These are phyloP conservation scores for Corticium candelabrum DNA, from an alignment of 37 sponge, comb jelly and placozoan species.

Conservation along the genomic window DNA sequence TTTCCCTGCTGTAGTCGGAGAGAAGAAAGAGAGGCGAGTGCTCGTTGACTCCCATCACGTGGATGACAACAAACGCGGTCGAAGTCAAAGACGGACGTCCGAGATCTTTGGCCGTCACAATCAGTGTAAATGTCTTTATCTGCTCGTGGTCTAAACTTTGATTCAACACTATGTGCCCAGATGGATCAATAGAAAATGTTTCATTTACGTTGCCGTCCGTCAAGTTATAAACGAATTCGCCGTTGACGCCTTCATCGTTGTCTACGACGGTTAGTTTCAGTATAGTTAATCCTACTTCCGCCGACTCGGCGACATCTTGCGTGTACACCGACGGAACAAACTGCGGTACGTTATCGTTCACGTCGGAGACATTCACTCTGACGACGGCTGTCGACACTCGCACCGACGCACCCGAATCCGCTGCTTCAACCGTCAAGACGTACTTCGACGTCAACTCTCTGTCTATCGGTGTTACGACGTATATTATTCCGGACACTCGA, in stretches of 20 bases:
- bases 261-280: not conserved
- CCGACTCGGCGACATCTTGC: constrained; percentile 23
- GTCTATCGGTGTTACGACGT: not conserved
- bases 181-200: not conserved
- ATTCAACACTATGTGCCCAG: not conserved
- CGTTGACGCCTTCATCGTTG: not conserved
- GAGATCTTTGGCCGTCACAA: not conserved
- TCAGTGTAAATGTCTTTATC: not conserved
- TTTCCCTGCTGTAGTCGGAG: constrained; percentile 10
- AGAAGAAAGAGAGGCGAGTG: constrained; percentile 49
- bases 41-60: constrained; percentile 15
- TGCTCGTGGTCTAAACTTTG: not conserved
- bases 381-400: not conserved
- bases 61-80: not conserved
- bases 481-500: not conserved
- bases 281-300: not conserved
- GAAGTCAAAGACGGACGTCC: not conserved
- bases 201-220: not conserved
- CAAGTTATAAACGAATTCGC: not conserved
- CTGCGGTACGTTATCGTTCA: not conserved
- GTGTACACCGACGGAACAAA: constrained; percentile 19
- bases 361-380: not conserved
- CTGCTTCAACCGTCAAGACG: constrained; percentile 1
- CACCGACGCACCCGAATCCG: not conserved
- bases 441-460: not conserved